Base-by-base conservation (phyloP, 2,113 vertebrate genomes). In the Pedionomus torquatus region DNA sequence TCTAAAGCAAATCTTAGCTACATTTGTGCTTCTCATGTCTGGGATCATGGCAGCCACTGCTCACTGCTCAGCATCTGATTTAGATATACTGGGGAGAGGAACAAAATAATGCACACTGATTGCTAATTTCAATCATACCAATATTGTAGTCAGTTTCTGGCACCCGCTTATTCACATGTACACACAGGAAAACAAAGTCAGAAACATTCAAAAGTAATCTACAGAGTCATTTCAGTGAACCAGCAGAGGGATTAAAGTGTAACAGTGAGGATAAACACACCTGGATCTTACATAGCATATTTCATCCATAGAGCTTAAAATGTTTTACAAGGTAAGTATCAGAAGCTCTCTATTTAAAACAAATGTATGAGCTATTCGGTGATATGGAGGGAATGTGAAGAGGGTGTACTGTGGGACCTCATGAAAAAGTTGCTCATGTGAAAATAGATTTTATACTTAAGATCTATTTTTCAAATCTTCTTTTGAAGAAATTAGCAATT, bases 21-120 rank as follows among this genome's bases (percentile, higher is more conserved):
- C 0, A 0, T 39, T 92, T 63, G 25, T 3, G 37, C 54, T 76
- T 90, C 28, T 12, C 1, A 1, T 3, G 2, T 41, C 18, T 24
- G 37, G 33, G 17, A 39, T 72, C 33, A 41, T 5, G 2, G n/a
- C 68, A 95, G 24, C 10, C n/a, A 43, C 6, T 18, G 20, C 20
- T 93, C 26, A 48, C 10, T 5, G 43, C 15, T 80, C 46, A 80
- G 12, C 14, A 74, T 85, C 24, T 80, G 41, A 80, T 63, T 58
- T 90, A 51, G n/a, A 11, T 2, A 43, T 64, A 76, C n/a, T 20
- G 6, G 14, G 7, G 5, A 19, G 11, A 37, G 2, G 3, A 79
- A 87, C 4, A 3, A 89, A 84, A 57, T 24, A 61, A 65, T 33
- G 5, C 7, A 28, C 21, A 82, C 26, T n/a, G 14, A 5, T 71